A percentile compares a stretch with the other conserved stretches of the same genome.
Evolutionary conservation across 2,888 invertebrate genomes (phyloP).

Genomic region (Eupithecia inturbata): DNA sequence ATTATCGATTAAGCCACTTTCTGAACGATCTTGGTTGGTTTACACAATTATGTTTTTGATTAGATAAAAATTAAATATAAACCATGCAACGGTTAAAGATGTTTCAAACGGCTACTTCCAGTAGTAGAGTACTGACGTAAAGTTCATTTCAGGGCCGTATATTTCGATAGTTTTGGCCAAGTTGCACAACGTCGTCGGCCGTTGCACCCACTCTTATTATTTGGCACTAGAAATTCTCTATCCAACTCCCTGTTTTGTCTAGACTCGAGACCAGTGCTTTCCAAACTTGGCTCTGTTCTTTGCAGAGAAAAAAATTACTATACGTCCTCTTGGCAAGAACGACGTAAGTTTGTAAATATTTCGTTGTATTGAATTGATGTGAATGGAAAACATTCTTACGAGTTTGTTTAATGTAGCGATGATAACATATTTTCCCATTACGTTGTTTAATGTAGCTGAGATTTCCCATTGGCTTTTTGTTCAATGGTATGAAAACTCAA

Average conservation of each 20-base stretch:
- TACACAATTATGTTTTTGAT: no score
- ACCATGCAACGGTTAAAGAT: neutral
- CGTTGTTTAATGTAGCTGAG: constrained; percentile 14
- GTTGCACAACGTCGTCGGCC: constrained; percentile 43
- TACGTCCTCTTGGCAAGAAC: neutral
- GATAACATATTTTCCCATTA: constrained; percentile 10
- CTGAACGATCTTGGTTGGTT: no score
- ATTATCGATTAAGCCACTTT: no score
- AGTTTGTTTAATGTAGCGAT: constrained; percentile 15
- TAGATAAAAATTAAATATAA: neutral
- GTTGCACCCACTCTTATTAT: constrained; percentile 58
- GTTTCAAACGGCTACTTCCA: neutral
- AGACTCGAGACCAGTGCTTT: constrained; percentile 45
- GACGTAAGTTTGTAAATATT: constrained; percentile 3
- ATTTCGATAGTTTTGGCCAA: neutral
- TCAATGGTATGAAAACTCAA: constrained; percentile 11
- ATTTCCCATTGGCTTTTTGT: constrained; percentile 14
- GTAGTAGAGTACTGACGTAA: neutral
- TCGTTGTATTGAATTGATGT: constrained; percentile 8
- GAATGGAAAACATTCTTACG: constrained; percentile 8
- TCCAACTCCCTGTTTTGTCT: constrained; percentile 53
- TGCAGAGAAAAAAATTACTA: neutral
- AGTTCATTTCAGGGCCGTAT: neutral
- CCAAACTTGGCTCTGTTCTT: constrained; percentile 20
- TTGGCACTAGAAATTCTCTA: constrained; percentile 55